phyloP scores from a whole-genome alignment of 2,888 invertebrate genomes.

The Lasiommata megera region DNA sequence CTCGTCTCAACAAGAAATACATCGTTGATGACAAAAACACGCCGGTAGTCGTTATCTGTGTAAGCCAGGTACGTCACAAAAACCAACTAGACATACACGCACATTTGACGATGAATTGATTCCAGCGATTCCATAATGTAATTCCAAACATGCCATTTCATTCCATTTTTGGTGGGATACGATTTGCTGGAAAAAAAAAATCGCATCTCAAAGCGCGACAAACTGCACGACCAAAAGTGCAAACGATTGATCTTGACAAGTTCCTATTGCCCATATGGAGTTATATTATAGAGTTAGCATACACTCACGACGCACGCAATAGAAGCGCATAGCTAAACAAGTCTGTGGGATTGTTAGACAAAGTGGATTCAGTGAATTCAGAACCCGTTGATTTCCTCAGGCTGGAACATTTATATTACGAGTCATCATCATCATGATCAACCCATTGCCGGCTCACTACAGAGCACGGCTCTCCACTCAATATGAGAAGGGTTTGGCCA shows the following conservation, averaged over 20 bases:
- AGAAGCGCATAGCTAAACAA: too few species aligned
- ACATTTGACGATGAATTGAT: background rate
- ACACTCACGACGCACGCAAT: background rate
- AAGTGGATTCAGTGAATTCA: too few species aligned
- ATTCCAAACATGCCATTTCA: conserved; percentile 12
- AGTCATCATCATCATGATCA: too few species aligned
- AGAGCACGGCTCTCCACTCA: too few species aligned
- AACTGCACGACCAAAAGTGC: conserved; percentile 16
- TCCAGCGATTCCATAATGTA: conserved; percentile 4
- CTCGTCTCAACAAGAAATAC: too few species aligned
- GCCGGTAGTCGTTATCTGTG: too few species aligned
- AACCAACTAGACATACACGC: background rate
- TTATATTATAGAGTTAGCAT: background rate
- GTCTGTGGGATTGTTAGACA: too few species aligned
- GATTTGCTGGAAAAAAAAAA: conserved; percentile 8
- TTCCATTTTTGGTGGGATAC: conserved; percentile 10
- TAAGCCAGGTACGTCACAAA: background rate
- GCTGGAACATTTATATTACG: too few species aligned
- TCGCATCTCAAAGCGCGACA: conserved; percentile 16
- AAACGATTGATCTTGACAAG: conserved; percentile 13
- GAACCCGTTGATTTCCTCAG: too few species aligned
- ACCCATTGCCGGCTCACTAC: too few species aligned
- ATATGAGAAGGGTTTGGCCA: too few species aligned
- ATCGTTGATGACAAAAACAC: too few species aligned
- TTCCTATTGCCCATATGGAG: conserved; percentile 19